These are phyloP conservation scores for Cynoglossus semilaevis DNA, from an alignment of 2,113 vertebrate species.

Conservation along the genomic window DNA sequence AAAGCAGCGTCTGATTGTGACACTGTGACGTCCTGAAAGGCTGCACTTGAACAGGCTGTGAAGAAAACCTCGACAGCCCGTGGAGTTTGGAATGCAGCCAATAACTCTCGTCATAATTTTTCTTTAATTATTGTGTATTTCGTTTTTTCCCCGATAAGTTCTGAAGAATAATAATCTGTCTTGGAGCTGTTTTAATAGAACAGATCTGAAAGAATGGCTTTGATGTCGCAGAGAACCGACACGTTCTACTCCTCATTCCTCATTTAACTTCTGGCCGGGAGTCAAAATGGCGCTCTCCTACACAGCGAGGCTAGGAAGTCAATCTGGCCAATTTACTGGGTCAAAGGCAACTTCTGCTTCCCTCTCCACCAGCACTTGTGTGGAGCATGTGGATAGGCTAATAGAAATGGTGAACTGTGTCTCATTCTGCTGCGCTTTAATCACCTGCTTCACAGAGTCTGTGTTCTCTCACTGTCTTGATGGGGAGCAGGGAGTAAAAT, in stretches of 20 bases:
- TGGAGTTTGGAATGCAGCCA: too few species aligned
- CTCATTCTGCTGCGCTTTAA: slow-evolving; percentile 63
- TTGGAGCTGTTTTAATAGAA: slow-evolving; percentile 23
- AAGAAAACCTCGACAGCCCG: too few species aligned
- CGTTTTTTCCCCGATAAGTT: too few species aligned
- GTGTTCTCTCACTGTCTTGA: slow-evolving; percentile 28
- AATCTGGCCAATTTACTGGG: slow-evolving; percentile 70
- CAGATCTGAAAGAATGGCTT: slow-evolving; percentile 33
- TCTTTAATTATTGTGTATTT: too few species aligned
- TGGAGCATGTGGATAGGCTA: slow-evolving; percentile 40
- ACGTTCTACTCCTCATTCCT: slow-evolving; percentile 53
- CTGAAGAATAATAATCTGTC: slow-evolving; percentile 13
- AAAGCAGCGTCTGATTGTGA: too few species aligned
- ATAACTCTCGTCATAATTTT: too few species aligned
- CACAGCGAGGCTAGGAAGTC: slow-evolving; percentile 54
- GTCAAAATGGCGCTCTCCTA: slow-evolving; percentile 66
- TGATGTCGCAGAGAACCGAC: slow-evolving; percentile 57
- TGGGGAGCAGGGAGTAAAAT: slow-evolving; percentile 40
- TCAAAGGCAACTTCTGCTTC: slow-evolving; percentile 64
- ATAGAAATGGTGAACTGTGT: slow-evolving; percentile 35
- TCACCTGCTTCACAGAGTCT: slow-evolving; percentile 63
- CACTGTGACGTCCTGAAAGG: too few species aligned
- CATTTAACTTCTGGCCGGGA: slow-evolving; percentile 62
- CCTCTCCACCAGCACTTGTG: slow-evolving; percentile 39
- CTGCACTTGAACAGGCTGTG: too few species aligned